Base-by-base conservation (phyloP, 2,888 invertebrate genomes). In the Baronia brevicornis region DNA sequence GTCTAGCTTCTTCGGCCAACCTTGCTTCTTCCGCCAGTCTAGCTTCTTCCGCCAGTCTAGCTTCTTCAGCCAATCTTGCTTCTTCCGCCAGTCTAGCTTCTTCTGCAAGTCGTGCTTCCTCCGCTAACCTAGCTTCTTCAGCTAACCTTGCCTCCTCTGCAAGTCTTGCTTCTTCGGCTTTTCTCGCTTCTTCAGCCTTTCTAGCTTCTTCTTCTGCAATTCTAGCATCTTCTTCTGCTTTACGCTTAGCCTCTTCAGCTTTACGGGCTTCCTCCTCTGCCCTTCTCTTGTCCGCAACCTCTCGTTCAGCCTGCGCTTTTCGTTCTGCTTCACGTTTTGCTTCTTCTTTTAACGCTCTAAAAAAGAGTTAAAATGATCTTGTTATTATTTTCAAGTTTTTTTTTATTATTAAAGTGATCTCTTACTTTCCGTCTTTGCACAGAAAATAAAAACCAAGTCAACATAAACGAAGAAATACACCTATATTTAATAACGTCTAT, bases 201-300 rank as follows among this genome's bases (percentile, higher is more conserved):
- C 48, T 47, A 10, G 62, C 60, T 29, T 59, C 60, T 39, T 51
- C 60, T 28, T 64, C 60, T 2, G 57, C 61, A 36, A 68, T 77
- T 41, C 63, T 64, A 22, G 77, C 74, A 6, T 78, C 82, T 52
- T 80, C 75, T 41, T 77, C 79, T 6, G 86, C 87, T 46, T 79
- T 79, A 14, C 84, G 82, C 42, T 80, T 80, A 13, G 70, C 59
- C 34, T 85, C 86, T 45, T 86, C 86, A 33, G 85, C 85, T 43
- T 71, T 80, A 23, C 78, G 77, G 5, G 84, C 80, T 44, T 84
- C 85, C 52, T 87, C 89, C 54, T 88, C 89, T 41, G 80, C 87
- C 43, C 78, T 63, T 31, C 80, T 88, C 48, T 63, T 78, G 44
- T 79, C 78, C 28, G 72, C 72, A 21, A 72, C 67, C 54, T 84